Conservation (phyloP, 2,797 vertebrate genomes). For the Distichodus sexfasciatus region DNA sequence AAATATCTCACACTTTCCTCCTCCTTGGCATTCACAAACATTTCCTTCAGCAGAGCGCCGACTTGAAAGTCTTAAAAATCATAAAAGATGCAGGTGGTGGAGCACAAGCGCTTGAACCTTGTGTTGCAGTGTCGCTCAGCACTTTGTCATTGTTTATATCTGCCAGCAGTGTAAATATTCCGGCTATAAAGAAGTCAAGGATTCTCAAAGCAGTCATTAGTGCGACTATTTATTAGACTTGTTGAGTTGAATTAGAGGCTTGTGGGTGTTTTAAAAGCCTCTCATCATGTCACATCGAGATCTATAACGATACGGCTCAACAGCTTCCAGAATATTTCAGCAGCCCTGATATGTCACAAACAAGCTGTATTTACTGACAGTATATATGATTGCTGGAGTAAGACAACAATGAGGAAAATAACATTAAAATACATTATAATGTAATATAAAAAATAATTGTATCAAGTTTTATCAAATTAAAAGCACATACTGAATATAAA, state of each 20-base stretch:
- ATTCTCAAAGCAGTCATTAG: not conserved
- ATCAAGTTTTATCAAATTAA: no score
- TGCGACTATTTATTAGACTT: not conserved
- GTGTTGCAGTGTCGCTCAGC: not conserved
- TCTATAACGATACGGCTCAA: no score
- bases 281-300: not conserved
- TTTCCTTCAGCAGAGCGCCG: not conserved
- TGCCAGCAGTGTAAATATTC: not conserved
- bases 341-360: no score
- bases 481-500: no score
- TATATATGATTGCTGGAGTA: no score
- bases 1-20: not conserved
- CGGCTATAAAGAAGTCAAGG: not conserved
- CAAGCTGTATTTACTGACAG: no score
- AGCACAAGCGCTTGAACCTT: not conserved
- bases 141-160: no score
- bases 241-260: not conserved
- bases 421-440: no score
- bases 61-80: not conserved
- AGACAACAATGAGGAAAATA: no score
- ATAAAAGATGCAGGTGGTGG: not conserved
- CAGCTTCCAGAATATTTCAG: no score
- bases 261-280: not conserved
- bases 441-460: no score
- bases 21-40: not conserved